Percentiles rank a stretch among this genome's conserved stretches.
Evolutionary conservation across 2,113 vertebrate species (phyloP).

Genomic region (Nicator chloris): DNA sequence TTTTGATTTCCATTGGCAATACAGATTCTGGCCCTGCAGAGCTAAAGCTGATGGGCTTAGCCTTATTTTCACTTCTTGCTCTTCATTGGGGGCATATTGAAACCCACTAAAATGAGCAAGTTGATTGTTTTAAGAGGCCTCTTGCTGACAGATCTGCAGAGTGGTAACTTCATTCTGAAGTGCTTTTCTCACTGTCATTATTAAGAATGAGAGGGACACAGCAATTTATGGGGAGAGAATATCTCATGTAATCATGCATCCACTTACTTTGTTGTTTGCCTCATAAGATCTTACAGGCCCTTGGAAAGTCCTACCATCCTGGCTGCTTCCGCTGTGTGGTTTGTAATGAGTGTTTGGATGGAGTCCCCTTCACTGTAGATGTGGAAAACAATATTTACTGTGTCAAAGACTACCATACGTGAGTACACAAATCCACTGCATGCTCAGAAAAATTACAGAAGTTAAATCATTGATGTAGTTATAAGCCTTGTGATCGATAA

Average conservation of each 20-base stretch:
- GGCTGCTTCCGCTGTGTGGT: slow-evolving; percentile 98
- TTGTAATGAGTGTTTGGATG: slow-evolving; percentile 94
- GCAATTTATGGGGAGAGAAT: not conserved
- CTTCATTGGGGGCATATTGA: not conserved
- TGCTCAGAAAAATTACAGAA: not conserved
- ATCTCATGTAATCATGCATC: not conserved
- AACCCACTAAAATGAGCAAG: not conserved
- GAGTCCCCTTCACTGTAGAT: slow-evolving; percentile 97
- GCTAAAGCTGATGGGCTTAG: not conserved
- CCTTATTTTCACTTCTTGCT: not conserved
- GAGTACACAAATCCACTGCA: slow-evolving; percentile 50
- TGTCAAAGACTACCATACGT: slow-evolving; percentile 98
- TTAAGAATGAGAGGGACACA: not conserved
- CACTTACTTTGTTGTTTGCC: not conserved
- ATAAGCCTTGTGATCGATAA: not conserved
- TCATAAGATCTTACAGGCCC: slow-evolving; percentile 91
- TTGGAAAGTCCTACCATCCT: slow-evolving; percentile 97
- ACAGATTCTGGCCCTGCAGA: not conserved
- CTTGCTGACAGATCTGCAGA: slow-evolving; percentile 10
- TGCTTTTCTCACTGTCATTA: not conserved
- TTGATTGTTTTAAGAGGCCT: not conserved
- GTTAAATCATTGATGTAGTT: not conserved
- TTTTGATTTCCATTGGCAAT: not conserved
- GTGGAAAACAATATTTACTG: slow-evolving; percentile 98
- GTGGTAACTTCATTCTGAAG: not conserved